Conservation (phyloP, 2,113 vertebrate genomes). For the Polypterus senegalus region DNA sequence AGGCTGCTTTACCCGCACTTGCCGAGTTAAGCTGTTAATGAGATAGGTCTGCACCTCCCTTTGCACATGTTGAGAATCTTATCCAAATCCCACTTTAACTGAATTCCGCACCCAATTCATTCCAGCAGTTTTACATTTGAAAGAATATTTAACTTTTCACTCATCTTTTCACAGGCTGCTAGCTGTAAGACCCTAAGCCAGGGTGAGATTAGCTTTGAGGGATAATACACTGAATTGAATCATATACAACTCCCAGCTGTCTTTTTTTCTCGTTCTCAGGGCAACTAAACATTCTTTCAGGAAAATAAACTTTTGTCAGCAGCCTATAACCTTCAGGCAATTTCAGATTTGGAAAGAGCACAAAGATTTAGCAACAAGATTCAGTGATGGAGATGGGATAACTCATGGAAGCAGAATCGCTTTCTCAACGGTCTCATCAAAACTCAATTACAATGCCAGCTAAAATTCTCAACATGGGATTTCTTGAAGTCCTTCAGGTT, state of each 20-base stretch:
- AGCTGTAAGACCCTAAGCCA: conserved; percentile 46
- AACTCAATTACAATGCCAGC: too few relatives aligned
- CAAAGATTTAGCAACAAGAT: conserved; percentile 34
- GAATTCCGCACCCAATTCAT: conserved; percentile 40
- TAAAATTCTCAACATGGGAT: too few relatives aligned
- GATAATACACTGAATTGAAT: conserved; percentile 57
- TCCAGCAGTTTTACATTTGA: conserved; percentile 48
- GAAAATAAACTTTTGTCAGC: conserved; percentile 48
- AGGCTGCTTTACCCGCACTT: conserved; percentile 8
- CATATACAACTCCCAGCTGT: conserved; percentile 39
- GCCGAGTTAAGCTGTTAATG: conserved; percentile 25
- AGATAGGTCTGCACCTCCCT: conserved; percentile 29
- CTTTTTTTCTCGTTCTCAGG: conserved; percentile 46
- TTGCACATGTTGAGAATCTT: conserved; percentile 32
- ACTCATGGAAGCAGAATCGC: too few relatives aligned
- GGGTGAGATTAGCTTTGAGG: conserved; percentile 58
- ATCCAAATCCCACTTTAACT: conserved; percentile 32
- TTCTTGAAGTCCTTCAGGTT: too few relatives aligned
- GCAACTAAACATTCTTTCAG: conserved; percentile 54
- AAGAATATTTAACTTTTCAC: conserved; percentile 63
- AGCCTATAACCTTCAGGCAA: conserved; percentile 34
- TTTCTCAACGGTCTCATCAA: too few relatives aligned
- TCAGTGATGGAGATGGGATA: conserved; percentile 8
- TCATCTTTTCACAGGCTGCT: conserved; percentile 41
- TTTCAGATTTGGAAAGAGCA: conserved; percentile 26